Evolutionary conservation across 2,888 invertebrate genomes (phyloP).

Genomic region (Xylophagus ater): DNA sequence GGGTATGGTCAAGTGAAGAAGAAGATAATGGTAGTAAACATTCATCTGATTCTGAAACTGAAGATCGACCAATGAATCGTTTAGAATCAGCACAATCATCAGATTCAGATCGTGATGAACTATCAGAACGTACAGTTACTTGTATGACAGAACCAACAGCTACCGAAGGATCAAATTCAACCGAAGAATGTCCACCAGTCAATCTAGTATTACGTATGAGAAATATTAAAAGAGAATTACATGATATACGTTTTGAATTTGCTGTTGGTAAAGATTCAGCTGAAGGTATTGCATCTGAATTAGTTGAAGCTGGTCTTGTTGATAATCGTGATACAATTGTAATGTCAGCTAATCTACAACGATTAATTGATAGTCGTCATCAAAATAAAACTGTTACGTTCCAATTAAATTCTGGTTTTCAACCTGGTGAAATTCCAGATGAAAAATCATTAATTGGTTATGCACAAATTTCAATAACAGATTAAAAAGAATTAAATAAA

Average conservation of each 20-base stretch:
- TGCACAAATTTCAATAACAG: slow-evolving; percentile 93
- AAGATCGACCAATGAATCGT: slow-evolving; percentile 50
- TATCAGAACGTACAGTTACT: slow-evolving; percentile 39
- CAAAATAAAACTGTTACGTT: slow-evolving; percentile 71
- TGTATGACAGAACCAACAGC: slow-evolving; percentile 34
- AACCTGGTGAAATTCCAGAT: slow-evolving; percentile 73
- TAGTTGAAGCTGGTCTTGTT: slow-evolving; percentile 90
- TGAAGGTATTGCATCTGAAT: slow-evolving; percentile 86
- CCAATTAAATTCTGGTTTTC: slow-evolving; percentile 63
- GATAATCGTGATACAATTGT: slow-evolving; percentile 82
- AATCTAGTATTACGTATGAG: slow-evolving; percentile 84
- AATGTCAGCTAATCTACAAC: slow-evolving; percentile 88
- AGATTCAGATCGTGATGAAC: slow-evolving; percentile 46
- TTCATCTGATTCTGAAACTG: slow-evolving; percentile 44
- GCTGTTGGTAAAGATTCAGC: slow-evolving; percentile 78
- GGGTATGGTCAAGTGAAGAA: slow-evolving; percentile 97
- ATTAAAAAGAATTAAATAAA: slow-evolving; percentile 42
- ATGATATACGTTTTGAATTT: slow-evolving; percentile 97
- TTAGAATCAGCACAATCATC: slow-evolving; percentile 49
- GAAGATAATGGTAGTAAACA: slow-evolving; percentile 55
- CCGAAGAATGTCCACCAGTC: slow-evolving; percentile 45
- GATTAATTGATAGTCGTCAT: slow-evolving; percentile 65
- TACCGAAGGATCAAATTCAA: slow-evolving; percentile 36
- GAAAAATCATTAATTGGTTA: slow-evolving; percentile 92
- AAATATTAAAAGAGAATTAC: slow-evolving; percentile 81